Evolutionary conservation across 2,113 vertebrate genomes (phyloP), one percentile per base, ranked within the genome.

Genomic region (Nettapus auritus): DNA sequence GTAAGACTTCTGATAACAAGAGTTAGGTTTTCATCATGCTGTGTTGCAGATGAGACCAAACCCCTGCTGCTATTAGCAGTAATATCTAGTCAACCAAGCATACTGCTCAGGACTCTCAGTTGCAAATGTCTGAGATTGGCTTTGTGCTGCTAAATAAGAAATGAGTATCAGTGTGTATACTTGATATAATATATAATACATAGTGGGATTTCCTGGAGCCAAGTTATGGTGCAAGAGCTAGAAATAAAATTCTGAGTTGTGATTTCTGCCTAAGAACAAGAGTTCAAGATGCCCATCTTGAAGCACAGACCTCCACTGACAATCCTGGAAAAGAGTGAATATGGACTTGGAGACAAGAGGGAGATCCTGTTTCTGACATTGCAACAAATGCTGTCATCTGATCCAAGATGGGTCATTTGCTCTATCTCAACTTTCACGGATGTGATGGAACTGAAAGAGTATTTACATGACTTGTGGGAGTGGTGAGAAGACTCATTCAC

Each of bases 361-460:
- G 20, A 90, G 93, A 94, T 96, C 88, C 80, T 88, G 73, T 96
- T 88, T 90, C 94, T 86, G 90, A 79, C 4, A 2, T 44, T 6
- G 13, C 7, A 5, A 78, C 86, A 84, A 67, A 33, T 88, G 94
- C 92, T 94, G 90, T 81, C 86, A 95, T 67, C 62, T 82, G 88
- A 97, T 86, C 86, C 50, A 11, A 56, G 77, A 64, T 9, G 34
- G 80, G 82, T 92, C 86, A 57, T 53, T 85, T 86, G n/a, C 29
- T 74, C 34, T 4, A 2, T 84, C 87, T 96, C 93, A 74, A 4
- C 68, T 96, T 96, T 77, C 93, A 44, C 13, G 4, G 67, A 44
- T 70, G 64, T 73, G 81, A 8, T 38, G 50, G 63, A 66, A 67
- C 38, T 26, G 8, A 18, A 36, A 29, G 19, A 79, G 44, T 44